These are phyloP conservation scores for Anguilla pacifica DNA, from an alignment of 2,797 vertebrate species.

Conservation along the genomic window DNA sequence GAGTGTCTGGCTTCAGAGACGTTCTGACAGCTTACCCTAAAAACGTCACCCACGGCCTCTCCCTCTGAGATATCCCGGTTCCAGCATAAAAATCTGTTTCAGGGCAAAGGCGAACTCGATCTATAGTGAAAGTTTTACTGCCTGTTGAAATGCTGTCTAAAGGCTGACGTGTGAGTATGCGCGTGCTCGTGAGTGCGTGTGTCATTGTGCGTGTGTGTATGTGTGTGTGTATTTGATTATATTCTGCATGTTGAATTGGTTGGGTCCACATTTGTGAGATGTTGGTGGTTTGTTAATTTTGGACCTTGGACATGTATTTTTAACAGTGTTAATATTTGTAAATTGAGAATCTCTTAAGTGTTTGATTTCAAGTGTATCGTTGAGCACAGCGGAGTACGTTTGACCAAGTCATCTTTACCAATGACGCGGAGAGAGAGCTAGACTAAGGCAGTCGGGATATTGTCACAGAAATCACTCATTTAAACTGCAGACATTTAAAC, in stretches of 20 bases:
- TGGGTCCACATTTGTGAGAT: neutral
- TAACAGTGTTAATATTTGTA: no score
- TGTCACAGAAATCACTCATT: neutral
- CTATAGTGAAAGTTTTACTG: conserved; percentile 59
- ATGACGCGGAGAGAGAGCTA: neutral
- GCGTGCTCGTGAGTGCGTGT: conserved; percentile 15
- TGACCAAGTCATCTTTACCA: neutral
- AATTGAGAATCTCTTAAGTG: no score
- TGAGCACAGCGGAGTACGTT: no score
- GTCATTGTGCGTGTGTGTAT: neutral
- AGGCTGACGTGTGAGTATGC: neutral
- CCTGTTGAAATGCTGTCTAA: conserved; percentile 44
- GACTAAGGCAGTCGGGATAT: neutral
- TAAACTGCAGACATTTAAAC: neutral
- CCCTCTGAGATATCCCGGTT: neutral
- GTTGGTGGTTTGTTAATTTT: no score
- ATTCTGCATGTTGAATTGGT: no score
- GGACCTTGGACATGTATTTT: no score
- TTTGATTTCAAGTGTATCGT: no score
- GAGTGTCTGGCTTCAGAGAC: neutral
- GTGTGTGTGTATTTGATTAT: neutral
- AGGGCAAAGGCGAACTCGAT: neutral
- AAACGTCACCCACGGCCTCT: neutral
- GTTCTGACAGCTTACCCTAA: neutral
- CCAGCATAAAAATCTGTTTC: neutral